Base-by-base conservation (phyloP, 2,888 invertebrate species). In the Dryadula phaetusa region DNA sequence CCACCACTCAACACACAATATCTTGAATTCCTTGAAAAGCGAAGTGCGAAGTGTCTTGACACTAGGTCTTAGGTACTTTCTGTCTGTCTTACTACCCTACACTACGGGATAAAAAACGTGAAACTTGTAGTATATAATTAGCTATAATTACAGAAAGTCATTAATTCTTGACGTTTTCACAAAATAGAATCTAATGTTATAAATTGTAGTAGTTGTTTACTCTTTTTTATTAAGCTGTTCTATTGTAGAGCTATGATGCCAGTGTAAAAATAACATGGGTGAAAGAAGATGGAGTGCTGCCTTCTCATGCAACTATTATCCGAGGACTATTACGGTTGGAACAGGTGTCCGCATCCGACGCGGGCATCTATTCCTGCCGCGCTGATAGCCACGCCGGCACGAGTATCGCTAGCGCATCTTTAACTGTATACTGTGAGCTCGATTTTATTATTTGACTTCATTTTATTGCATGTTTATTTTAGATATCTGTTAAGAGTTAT, bases 381-480 rank as follows among this genome's bases (percentile, higher is more conserved):
- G 98, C 98, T 32, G 97, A 97, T 82, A 98, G 98, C 89, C 95
- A 96, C 74, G 97, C 98, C 67, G 98, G 98, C 22, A 95, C 96
- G 69, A 96, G 97, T 75, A 95, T 96, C 75, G 96, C 98, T 53
- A 96, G 96, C 82, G 98, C 98, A 40, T 95, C 96, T 68, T 95
- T 99, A 74, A 97, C 96, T 72, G 98, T 99, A 71, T 96, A 98
- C 87, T 97, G 98, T 99, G 94, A 96, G 97, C 95, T 70, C 67
- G 47, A 63, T 34, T 66, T 60, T 70, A 66, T 69, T 67, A 70
- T 85, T 82, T 79, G 77, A 76, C 79, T 77, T 72, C 75, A 83
- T 86, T 90, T 90, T 87, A 90, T 89, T 86, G 82, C 85, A 82
- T 77, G 82, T 82, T 85, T 88, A 88, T 86, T 84, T 84, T 79